A percentile compares a stretch with the other conserved stretches of the same genome.
phyloP scores from a whole-genome alignment of 1,140 invertebrate species.

The Eumeta japonica region DNA sequence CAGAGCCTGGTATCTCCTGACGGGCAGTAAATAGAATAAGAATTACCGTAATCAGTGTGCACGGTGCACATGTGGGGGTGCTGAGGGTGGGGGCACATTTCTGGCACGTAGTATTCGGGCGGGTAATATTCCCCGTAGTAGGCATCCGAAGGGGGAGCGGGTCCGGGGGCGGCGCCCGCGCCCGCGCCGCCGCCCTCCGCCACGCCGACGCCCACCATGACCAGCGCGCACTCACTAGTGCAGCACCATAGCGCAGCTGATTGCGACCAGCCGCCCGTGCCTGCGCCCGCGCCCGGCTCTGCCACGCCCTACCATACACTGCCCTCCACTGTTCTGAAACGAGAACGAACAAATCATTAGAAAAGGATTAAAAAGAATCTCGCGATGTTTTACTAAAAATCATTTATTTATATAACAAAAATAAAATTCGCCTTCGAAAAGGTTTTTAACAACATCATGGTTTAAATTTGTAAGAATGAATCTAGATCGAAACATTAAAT shows the following conservation, averaged over 20 bases:
- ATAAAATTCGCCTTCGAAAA: too few species aligned
- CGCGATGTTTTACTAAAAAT: too few species aligned
- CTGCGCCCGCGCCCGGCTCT: slow-evolving; percentile 33
- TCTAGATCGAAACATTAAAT: too few species aligned
- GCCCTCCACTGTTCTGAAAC: too few species aligned
- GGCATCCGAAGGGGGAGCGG: slow-evolving; percentile 9
- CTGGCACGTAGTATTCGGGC: slow-evolving; percentile 48
- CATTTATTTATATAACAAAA: too few species aligned
- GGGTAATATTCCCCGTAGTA: slow-evolving; percentile 54
- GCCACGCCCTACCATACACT: slow-evolving; percentile 11
- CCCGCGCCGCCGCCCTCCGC: slow-evolving; percentile 33
- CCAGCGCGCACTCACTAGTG: too few species aligned
- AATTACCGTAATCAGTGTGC: slow-evolving; percentile 46
- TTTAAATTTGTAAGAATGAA: too few species aligned
- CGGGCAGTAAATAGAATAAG: not conserved
- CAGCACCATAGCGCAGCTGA: too few species aligned
- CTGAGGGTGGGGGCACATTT: slow-evolving; percentile 50
- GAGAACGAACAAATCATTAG: too few species aligned
- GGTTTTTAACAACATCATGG: too few species aligned
- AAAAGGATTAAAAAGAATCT: too few species aligned
- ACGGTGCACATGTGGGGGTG: slow-evolving; percentile 53
- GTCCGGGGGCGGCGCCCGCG: slow-evolving; percentile 22
- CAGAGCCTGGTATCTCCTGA: not conserved
- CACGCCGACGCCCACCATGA: slow-evolving; percentile 45
- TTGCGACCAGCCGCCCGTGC: slow-evolving; percentile 29